These are phyloP conservation scores for Oncorhynchus gorbuscha DNA, from an alignment of 2,113 vertebrate species.

Conservation along the genomic window DNA sequence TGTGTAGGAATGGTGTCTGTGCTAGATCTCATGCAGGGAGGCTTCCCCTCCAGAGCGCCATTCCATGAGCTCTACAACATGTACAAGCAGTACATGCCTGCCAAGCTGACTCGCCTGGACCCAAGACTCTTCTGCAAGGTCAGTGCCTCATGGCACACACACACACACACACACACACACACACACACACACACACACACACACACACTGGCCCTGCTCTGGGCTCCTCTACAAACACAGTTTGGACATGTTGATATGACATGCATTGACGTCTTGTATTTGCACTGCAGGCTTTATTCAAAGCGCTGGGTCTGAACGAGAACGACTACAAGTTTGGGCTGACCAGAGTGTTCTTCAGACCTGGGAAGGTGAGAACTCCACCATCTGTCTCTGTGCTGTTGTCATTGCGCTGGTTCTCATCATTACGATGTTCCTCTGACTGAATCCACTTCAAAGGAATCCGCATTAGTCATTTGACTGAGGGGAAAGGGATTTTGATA, in stretches of 20 bases:
- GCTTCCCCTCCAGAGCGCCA: slow-evolving; percentile 93
- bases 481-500: slow-evolving; percentile 28
- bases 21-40: slow-evolving; percentile 97
- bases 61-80: slow-evolving; percentile 99
- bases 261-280: not conserved
- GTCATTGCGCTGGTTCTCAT: not conserved
- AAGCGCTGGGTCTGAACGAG: slow-evolving; percentile 95
- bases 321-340: slow-evolving; percentile 97
- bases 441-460: slow-evolving; percentile 9
- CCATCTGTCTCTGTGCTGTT: slow-evolving; percentile 24
- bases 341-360: slow-evolving; percentile 96
- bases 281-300: slow-evolving; percentile 88
- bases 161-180: too few species aligned
- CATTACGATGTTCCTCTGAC: not conserved
- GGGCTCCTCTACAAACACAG: not conserved
- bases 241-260: not conserved
- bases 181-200: too few species aligned
- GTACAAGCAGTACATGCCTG: slow-evolving; percentile 97
- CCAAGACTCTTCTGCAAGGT: slow-evolving; percentile 98
- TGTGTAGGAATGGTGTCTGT: slow-evolving; percentile 94
- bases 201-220: not conserved
- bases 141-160: not conserved
- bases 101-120: slow-evolving; percentile 89
- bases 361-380: slow-evolving; percentile 86
- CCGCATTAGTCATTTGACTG: slow-evolving; percentile 16